Evolutionary conservation across 2,888 invertebrate species (phyloP).

Genomic region (Morpho deidamia): DNA sequence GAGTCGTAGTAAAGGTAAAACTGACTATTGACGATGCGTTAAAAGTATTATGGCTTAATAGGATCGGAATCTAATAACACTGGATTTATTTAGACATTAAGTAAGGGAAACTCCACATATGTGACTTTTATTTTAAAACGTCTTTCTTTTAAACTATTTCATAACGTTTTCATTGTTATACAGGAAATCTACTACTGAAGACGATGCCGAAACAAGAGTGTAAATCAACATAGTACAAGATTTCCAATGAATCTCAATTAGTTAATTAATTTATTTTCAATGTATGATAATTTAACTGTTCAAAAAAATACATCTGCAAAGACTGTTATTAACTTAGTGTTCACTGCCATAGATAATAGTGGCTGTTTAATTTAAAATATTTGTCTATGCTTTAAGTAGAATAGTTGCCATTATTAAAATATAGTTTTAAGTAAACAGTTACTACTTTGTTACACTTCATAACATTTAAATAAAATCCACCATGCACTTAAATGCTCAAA

Average conservation of each 20-base stretch:
- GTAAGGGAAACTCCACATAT: too few species aligned
- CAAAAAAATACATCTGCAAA: conserved; percentile 41
- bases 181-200: conserved; percentile 79
- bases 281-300: conserved; percentile 21
- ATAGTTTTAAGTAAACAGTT: conserved; percentile 8
- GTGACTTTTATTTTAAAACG: too few species aligned
- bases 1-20: too few species aligned
- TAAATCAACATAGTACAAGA: conserved; percentile 60
- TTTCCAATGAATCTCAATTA: conserved; percentile 77
- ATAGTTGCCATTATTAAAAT: conserved; percentile 17
- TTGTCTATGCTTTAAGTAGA: conserved; percentile 51
- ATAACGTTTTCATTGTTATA: not conserved
- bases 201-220: conserved; percentile 73
- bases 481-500: conserved; percentile 8
- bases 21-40: too few species aligned
- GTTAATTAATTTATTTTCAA: conserved; percentile 47
- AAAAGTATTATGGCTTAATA: too few species aligned
- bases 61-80: too few species aligned
- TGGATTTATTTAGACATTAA: too few species aligned
- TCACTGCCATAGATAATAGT: conserved; percentile 67
- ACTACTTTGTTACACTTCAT: not conserved
- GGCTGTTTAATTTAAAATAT: conserved; percentile 38
- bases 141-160: too few species aligned
- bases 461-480: conserved; percentile 5
- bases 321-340: conserved; percentile 62